Base-by-base conservation (phyloP, 2,888 invertebrate genomes). In the Tenthredo livida region DNA sequence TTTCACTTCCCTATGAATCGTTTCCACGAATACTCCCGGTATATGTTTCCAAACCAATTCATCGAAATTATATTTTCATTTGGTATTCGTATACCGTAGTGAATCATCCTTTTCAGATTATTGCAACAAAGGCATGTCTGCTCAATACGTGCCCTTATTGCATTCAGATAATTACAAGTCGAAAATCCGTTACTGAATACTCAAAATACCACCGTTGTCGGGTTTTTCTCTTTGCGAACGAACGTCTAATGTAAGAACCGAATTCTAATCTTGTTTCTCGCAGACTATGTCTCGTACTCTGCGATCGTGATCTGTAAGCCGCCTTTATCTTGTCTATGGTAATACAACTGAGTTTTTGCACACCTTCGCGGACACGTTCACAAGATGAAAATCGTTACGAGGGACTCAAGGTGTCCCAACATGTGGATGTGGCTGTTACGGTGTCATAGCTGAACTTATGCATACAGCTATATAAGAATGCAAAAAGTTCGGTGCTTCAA, bases 281-380 rank as follows among this genome's bases (percentile, higher is more conserved):
- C 43, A 43, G n/a, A 12, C 72, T n/a, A 7, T 40, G 21, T 15
- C 21, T n/a, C 10, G 9, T 40, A 40, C 43, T 21, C 21, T 43
- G 21, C 43, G 40, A 2, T 77, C 77, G 77, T 40, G 54, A 3
- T 61, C 25, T 61, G 80, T 37, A 61, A 61, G 5, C 61, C 61
- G 61, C 80, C 61, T 61, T 80, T 80, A 40, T 58, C 80, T 80
- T 61, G 80, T 80, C 37, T 61, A 61, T 80, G 80, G 25, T 80
- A 80, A 80, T 80, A 40, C 7, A 40, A 25, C 7, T 17, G 21
- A 33, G 33, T 61, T 58, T 21, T 61, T 61, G 61, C 61, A 15
- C 37, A 50, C 61, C 33, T 54, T 54, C 9, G 77, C 50, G 17
- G 80, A 10, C 80, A 61, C 58, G 61, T 58, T 61, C 15, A 10